phyloP scores from a whole-genome alignment of 2,797 vertebrate species.

The Parambassis ranga region DNA sequence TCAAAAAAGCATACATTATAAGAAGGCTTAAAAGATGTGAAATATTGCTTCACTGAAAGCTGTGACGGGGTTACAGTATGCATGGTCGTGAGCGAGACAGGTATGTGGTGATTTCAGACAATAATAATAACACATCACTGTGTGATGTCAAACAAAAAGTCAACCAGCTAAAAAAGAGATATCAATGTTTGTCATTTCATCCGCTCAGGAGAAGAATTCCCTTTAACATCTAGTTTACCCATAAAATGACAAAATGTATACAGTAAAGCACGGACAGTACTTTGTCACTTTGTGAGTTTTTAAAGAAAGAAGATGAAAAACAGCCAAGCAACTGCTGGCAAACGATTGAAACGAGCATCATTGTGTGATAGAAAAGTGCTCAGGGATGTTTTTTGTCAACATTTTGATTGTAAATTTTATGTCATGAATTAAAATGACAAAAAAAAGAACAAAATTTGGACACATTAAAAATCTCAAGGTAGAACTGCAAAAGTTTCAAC shows the following conservation, averaged over 20 bases:
- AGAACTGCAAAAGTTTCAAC: too few species aligned
- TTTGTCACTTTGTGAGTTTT: not conserved
- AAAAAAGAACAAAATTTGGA: not conserved
- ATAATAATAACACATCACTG: too few species aligned
- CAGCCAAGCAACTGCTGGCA: not conserved
- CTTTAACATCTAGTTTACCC: conserved; percentile 20
- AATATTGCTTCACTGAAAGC: conserved; percentile 76
- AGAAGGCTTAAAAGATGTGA: conserved; percentile 70
- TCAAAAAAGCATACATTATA: conserved; percentile 62
- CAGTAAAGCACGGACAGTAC: not conserved
- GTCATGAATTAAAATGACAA: not conserved
- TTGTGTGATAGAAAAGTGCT: not conserved
- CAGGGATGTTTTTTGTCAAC: not conserved
- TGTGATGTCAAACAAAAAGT: not conserved
- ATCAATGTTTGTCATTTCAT: not conserved
- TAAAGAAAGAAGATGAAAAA: not conserved
- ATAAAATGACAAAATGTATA: not conserved
- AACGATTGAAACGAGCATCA: conserved; percentile 28
- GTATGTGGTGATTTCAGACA: not conserved
- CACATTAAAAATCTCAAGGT: not conserved
- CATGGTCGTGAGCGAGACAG: conserved; percentile 12
- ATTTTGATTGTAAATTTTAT: conserved; percentile 14
- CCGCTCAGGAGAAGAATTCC: conserved; percentile 17
- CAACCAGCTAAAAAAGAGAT: not conserved
- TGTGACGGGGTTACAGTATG: conserved; percentile 28